phyloP scores from a whole-genome alignment of 1,140 invertebrate genomes.

The Drosophila ambigua region DNA sequence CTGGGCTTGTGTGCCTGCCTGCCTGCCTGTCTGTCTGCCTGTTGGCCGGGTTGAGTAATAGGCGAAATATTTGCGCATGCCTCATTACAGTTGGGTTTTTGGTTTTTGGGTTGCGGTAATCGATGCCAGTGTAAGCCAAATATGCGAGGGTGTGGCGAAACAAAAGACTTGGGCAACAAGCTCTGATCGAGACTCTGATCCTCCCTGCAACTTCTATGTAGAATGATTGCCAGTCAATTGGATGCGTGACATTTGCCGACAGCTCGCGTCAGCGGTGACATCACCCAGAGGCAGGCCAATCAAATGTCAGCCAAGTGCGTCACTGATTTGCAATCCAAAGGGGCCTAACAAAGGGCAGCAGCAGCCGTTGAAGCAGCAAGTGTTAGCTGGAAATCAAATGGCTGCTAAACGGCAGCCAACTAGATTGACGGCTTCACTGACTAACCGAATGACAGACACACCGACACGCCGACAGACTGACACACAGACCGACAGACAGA shows the following conservation, averaged over 20 bases:
- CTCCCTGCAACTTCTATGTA: constrained; percentile 8
- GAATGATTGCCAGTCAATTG: constrained; percentile 38
- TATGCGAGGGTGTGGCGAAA: constrained; percentile 72
- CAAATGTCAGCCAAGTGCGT: constrained; percentile 75
- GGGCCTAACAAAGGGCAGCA: constrained; percentile 57
- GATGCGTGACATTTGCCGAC: constrained; percentile 63
- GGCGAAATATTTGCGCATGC: constrained; percentile 79
- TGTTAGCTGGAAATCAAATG: constrained; percentile 52
- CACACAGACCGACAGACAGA: constrained; percentile 4
- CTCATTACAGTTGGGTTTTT: constrained; percentile 73
- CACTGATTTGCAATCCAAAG: constrained; percentile 47
- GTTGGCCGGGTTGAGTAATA: constrained; percentile 66
- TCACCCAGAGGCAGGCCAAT: constrained; percentile 21
- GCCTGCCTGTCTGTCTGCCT: constrained; percentile 6
- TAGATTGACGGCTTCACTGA: constrained; percentile 54
- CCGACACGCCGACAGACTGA: constrained; percentile 15
- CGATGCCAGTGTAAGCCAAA: constrained; percentile 66
- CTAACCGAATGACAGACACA: constrained; percentile 27
- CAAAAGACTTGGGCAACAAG: constrained; percentile 78
- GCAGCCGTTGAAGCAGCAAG: background rate
- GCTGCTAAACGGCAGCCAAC: constrained; percentile 57
- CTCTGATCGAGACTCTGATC: constrained; percentile 14
- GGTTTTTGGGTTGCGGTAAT: constrained; percentile 63
- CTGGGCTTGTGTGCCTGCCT: no score
- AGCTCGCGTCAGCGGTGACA: constrained; percentile 48